These are phyloP conservation scores for Pheucticus melanocephalus DNA, from an alignment of 2,113 vertebrate species.

Conservation along the genomic window DNA sequence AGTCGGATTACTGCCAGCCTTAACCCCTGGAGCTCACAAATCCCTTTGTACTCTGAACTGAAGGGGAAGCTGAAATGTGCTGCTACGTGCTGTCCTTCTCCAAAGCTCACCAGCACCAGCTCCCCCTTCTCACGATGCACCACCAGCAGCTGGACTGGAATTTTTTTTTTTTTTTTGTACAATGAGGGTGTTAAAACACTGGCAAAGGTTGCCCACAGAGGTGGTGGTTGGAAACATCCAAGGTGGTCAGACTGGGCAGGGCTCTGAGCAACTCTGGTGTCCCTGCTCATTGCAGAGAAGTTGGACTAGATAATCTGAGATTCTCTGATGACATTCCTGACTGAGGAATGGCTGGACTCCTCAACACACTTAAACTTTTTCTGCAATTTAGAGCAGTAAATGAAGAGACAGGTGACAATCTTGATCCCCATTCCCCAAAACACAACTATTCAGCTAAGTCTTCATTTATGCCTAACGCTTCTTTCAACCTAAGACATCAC, in stretches of 20 bases:
- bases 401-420: not conserved
- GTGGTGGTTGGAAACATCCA: not conserved
- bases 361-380: not conserved
- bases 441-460: not conserved
- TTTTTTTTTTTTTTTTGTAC: too few relatives aligned
- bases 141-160: not conserved
- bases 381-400: not conserved
- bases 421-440: not conserved
- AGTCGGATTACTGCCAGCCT: not conserved
- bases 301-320: not conserved
- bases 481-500: not conserved
- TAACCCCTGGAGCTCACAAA: not conserved
- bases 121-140: accelerated
- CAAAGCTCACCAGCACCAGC: not conserved
- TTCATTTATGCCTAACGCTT: not conserved
- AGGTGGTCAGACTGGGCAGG: not conserved
- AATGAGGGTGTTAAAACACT: not conserved
- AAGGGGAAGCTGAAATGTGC: not conserved
- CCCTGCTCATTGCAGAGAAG: not conserved
- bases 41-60: not conserved
- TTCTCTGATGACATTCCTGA: not conserved
- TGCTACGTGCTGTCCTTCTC: not conserved
- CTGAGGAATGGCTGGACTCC: not conserved
- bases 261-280: not conserved
- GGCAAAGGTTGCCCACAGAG: not conserved